A percentile compares a stretch with the other conserved stretches of the same genome.
These are phyloP conservation scores for Achroia grisella DNA, from an alignment of 1,140 invertebrate genomes.

Conservation along the genomic window DNA sequence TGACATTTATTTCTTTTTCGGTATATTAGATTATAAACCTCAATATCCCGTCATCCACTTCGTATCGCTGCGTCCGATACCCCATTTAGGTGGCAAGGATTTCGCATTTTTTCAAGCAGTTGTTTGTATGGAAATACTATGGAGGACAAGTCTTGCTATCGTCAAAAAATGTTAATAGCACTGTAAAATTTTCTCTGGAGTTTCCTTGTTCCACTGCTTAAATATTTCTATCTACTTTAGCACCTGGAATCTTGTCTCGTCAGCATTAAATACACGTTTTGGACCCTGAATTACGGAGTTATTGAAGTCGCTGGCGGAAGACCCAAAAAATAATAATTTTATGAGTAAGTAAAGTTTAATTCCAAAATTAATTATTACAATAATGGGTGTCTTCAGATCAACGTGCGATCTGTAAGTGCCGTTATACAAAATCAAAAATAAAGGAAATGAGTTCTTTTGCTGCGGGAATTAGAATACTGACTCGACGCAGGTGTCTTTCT, in stretches of 20 bases:
- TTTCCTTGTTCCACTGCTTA: constrained; percentile 33
- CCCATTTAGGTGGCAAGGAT: constrained; percentile 34
- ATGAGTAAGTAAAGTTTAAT: too few species aligned
- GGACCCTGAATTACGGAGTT: constrained; percentile 15
- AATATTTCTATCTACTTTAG: constrained; percentile 37
- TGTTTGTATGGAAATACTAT: constrained; percentile 34
- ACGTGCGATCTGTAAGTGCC: too few species aligned
- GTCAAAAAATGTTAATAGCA: constrained; percentile 34
- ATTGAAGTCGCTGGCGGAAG: too few species aligned
- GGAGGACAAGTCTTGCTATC: constrained; percentile 21
- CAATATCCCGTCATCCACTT: constrained; percentile 53
- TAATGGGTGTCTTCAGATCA: too few species aligned
- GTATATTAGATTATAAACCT: too few species aligned
- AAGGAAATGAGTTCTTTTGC: too few species aligned
- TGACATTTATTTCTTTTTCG: too few species aligned
- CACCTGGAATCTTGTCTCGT: constrained; percentile 43
- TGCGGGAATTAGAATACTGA: too few species aligned
- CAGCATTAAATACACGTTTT: constrained; percentile 35
- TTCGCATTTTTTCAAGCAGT: constrained; percentile 17
- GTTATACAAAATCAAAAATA: too few species aligned
- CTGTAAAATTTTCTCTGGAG: constrained; percentile 38
- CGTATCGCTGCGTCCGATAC: constrained; percentile 30
- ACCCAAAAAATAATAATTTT: constrained; percentile 2
- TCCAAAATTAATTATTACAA: too few species aligned
- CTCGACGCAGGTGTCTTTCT: too few species aligned